Evolutionary conservation across 2,888 invertebrate species (phyloP).

Genomic region (Netelia inedita): DNA sequence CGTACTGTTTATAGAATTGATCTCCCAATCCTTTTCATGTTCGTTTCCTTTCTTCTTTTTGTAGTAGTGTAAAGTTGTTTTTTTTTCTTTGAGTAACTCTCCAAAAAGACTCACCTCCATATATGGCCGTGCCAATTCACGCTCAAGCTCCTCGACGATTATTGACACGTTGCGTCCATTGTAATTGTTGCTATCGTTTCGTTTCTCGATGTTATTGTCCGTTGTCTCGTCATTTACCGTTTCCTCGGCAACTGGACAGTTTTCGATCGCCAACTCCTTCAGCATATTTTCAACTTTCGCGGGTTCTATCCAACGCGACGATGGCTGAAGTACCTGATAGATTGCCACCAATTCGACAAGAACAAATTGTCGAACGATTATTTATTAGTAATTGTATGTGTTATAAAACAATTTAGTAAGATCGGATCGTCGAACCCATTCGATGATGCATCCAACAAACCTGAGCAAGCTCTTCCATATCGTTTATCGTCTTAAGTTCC

Average conservation of each 20-base stretch:
- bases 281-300: slow-evolving; percentile 78
- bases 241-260: slow-evolving; percentile 71
- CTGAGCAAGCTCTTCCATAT: slow-evolving; percentile 95
- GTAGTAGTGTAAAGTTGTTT: neutral
- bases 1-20: neutral
- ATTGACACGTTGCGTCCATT: slow-evolving; percentile 89
- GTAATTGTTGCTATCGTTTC: slow-evolving; percentile 73
- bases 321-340: slow-evolving; percentile 80
- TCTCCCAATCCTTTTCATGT: neutral
- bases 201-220: slow-evolving; percentile 67
- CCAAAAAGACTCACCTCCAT: slow-evolving; percentile 76
- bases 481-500: slow-evolving; percentile 96
- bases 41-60: neutral
- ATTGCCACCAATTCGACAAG: neutral
- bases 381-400: too few relatives aligned
- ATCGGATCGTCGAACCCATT: neutral
- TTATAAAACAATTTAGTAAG: too few relatives aligned
- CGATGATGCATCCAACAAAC: slow-evolving; percentile 83
- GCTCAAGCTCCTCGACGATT: slow-evolving; percentile 91
- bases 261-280: slow-evolving; percentile 76
- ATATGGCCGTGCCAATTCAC: slow-evolving; percentile 86
- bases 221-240: slow-evolving; percentile 60
- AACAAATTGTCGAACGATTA: neutral
- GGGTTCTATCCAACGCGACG: slow-evolving; percentile 79
- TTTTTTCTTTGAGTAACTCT: slow-evolving; percentile 17